Percentiles rank a stretch among this genome's conserved stretches.
These are phyloP conservation scores for Prionailurus viverrinus DNA, from an alignment of 2,113 vertebrate species.

Conservation along the genomic window DNA sequence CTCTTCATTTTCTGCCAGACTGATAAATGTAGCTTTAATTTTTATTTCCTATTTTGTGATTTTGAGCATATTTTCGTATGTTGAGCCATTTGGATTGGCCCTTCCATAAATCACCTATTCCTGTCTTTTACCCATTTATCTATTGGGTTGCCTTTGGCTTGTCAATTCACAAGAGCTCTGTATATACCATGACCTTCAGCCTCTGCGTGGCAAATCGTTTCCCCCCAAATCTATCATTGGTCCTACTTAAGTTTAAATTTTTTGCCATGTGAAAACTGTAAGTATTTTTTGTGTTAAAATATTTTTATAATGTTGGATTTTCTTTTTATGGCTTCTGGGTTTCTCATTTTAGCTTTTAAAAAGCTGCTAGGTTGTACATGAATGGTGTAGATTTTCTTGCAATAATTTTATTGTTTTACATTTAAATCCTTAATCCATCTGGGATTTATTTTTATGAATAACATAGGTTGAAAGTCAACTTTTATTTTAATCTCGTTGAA, in stretches of 20 bases:
- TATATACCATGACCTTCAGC: neutral
- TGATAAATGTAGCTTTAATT: neutral
- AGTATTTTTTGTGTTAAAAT: neutral
- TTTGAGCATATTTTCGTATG: neutral
- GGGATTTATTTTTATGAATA: constrained; percentile 42
- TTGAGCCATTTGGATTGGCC: neutral
- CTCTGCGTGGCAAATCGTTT: neutral
- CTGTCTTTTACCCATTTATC: neutral
- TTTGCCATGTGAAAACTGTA: neutral
- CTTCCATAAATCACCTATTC: neutral
- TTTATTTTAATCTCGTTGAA: neutral
- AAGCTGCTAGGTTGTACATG: neutral
- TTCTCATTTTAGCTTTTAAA: constrained; percentile 1
- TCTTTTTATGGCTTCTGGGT: neutral
- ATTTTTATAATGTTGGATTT: neutral
- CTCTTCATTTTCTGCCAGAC: neutral
- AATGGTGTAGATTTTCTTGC: neutral
- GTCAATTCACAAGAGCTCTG: neutral
- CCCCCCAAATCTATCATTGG: neutral
- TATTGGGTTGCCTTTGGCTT: neutral
- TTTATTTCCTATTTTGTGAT: neutral
- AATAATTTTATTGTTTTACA: constrained; percentile 10
- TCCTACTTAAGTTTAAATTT: neutral
- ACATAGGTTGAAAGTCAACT: neutral
- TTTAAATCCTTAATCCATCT: constrained; percentile 5